Evolutionary conservation across 2,888 invertebrate species (phyloP), one percentile per base, ranked within the genome.

Genomic region (Rhodophaea formosa): DNA sequence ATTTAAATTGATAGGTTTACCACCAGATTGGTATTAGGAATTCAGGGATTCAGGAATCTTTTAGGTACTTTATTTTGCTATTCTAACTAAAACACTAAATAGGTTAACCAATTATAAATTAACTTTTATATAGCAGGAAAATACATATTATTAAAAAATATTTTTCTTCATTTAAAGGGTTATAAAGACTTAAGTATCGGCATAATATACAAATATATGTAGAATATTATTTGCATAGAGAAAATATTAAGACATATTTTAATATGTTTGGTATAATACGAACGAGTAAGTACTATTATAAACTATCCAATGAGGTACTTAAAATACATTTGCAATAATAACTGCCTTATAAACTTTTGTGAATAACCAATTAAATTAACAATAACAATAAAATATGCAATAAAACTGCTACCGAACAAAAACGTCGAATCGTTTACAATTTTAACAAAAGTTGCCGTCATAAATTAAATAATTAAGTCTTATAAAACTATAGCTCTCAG

Each of bases 381-480:
- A 46, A 46, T 16, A 17, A 46, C 12, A 46, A 16, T 46, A 23
- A 46, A 17, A 46, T 14, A 14, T 45, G 23, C 23, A 46, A 46
- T 45, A 45, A 15, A 16, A 39, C 16, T 23, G 52, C 52, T 39
- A 53, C 52, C 17, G 39, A 12, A 39, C 39, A 42, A 53, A 35
- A 39, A 17, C 23, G 16, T 17, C 52, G 10, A 17, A 39, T 7
- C 15, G 8, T 51, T 49, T 8, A 12, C 32, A 30, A 46, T 45
- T 45, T 46, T 1, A 32, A 45, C 12, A 46, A 45, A 55, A 55
- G 58, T 59, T 70, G 74, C 75, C 71, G 70, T 68, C 64, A 65
- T 60, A 70, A 66, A 70, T 70, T 67, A 77, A 80, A 81, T 79
- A 82, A 84, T 83, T 79, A 83, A 83, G 72, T 62, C 67, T 66